Base-by-base conservation (phyloP, 2,113 vertebrate genomes). In the Chaetops frenatus region DNA sequence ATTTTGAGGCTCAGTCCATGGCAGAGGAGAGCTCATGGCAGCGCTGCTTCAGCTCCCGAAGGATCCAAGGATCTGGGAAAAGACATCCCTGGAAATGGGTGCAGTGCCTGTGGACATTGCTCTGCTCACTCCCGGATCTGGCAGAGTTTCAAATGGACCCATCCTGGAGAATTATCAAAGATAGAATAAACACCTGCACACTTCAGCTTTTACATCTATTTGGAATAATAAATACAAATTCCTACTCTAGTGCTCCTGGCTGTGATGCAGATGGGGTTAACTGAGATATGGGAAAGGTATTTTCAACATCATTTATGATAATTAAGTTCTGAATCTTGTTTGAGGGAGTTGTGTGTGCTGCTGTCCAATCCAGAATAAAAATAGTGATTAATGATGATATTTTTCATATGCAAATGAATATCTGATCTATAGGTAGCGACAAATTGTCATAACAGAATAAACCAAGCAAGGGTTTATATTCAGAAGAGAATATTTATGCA, bases 111-210 rank as follows among this genome's bases (percentile, higher is more conserved):
- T 28, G 31, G 64, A 1, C 48, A 11, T 4, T 11, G 2, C 50
- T 66, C 48, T 71, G 42, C 88, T 71, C 80, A 3, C 54, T 78
- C 70, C 40, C 45, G 18, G 14, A 33, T 2, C 74, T 91, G 94
- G 84, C 90, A n/a, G 67, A 20, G 13, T 15, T 80, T 82, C 93
- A 90, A 69, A 92, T 47, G 74, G 81, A 33, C 64, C 81, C 20
- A 94, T 90, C 56, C 76, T 71, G 64, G 84, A 90, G 85, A 78
- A 66, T 86, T n/a, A n/a, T 53, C 87, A 80, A 8, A 73, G 92
- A 48, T 61, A 38, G 45, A 65, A 88, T 58, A 81, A 80, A 83
- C 51, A 65, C 50, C 84, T 10, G 45, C 78, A 78, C 38, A 5
- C 47, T 73, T 62, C 22, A 58, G 74, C 86, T 91, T 82, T 94